Conservation (phyloP, 2,113 vertebrate genomes). For the Sinocyclocheilus maitianheensis region DNA sequence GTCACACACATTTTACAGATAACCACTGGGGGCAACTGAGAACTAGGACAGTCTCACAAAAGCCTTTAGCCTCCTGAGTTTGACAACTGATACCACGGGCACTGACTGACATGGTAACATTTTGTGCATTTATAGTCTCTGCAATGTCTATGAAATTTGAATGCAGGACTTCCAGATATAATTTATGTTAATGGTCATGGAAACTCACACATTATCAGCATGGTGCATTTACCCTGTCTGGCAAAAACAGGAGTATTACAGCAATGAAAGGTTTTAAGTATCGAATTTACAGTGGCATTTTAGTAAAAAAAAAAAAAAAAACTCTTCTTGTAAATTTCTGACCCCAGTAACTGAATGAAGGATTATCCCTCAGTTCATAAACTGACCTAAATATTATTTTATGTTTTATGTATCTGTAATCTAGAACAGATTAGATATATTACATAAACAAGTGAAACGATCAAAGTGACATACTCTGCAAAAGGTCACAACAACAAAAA, state of each 20-base stretch:
- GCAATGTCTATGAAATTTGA: background rate
- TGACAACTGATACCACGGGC: slow-evolving; percentile 48
- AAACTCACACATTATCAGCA: background rate
- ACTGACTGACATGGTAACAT: background rate
- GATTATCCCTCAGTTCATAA: background rate
- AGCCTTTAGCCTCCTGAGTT: slow-evolving; percentile 25
- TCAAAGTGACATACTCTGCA: background rate
- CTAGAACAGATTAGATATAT: background rate
- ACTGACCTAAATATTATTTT: background rate
- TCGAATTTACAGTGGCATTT: background rate
- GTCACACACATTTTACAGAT: slow-evolving; percentile 22
- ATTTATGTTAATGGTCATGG: background rate
- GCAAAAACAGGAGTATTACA: background rate
- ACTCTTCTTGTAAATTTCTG: background rate
- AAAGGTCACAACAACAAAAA: background rate
- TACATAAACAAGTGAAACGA: background rate
- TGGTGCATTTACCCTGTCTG: background rate
- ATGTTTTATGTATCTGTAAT: background rate
- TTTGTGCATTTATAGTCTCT: slow-evolving; percentile 28
- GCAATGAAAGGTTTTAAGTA: background rate
- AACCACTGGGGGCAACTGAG: slow-evolving; percentile 34
- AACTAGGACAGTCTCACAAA: slow-evolving; percentile 30
- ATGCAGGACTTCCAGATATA: background rate
- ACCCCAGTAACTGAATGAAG: background rate
- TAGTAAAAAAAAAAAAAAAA: background rate